Base-by-base conservation (phyloP, 2,888 invertebrate species). In the Temnothorax ravouxi region DNA sequence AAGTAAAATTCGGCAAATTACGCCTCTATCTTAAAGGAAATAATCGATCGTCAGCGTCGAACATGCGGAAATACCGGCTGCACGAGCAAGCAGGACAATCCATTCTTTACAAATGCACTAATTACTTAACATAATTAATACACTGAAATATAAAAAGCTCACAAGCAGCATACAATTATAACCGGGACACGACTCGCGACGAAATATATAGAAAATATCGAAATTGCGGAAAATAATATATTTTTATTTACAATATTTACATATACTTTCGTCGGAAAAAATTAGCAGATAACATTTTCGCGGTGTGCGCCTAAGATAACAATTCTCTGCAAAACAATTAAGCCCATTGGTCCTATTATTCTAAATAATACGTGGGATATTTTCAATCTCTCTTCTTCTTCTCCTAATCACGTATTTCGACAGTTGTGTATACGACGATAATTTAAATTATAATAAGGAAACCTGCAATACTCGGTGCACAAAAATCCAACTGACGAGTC, bases 171-270 rank as follows among this genome's bases (percentile, higher is more conserved):
- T 29, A 29, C 21, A n/a, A 82, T 54, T 83, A 56, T 83, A 71
- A 80, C 81, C 81, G 91, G 91, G 91, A 91, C 91, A 91, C 91
- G 91, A 91, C 91, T 91, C 91, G 91, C 88, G 84, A 66, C 54
- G 66, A 86, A 86, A 85, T 21, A 85, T 21, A 83, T 80, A 75
- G 86, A 67, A 79, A 86, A 87, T 76, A 38, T 52, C 18, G 50
- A 59, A 44, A 74, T 84, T 86, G 86, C 88, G 84, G 87, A 89
- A 87, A 86, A 13, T 85, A 76, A 88, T 64, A 88, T 64, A 85
- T 80, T 88, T 91, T 92, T 93, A 93, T 92, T 93, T 93, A 92
- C 91, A 92, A 83, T 92, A 92, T 91, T 88, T 93, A 92, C 92
- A 92, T 83, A 56, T 75, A 18, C 54, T 54, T 44, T 50, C 13